Conservation (phyloP, 2,888 invertebrate genomes). For the Chromoteleia sp. region DNA sequence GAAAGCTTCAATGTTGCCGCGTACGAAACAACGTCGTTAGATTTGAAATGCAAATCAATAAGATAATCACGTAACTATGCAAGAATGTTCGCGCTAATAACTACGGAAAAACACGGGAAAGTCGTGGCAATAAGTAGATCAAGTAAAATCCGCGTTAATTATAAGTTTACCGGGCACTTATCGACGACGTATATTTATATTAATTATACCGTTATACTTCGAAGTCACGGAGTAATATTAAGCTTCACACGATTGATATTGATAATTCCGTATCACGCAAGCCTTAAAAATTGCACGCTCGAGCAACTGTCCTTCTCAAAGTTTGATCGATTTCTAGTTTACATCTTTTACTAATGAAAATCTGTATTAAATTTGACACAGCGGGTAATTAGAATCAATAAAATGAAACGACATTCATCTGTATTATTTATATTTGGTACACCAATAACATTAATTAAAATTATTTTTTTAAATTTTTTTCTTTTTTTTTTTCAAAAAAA, state of each 20-base stretch:
- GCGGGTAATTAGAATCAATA: no score
- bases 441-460: no score
- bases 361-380: no score
- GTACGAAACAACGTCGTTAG: slow-evolving; percentile 28
- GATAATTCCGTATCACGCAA: slow-evolving; percentile 36
- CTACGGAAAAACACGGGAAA: slow-evolving; percentile 8
- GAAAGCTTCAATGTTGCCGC: slow-evolving; percentile 44
- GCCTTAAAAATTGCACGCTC: slow-evolving; percentile 18
- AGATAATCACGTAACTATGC: slow-evolving; percentile 9
- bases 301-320: slow-evolving; percentile 9
- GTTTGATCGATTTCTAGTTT: slow-evolving; percentile 19
- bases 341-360: not conserved
- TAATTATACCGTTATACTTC: slow-evolving; percentile 29
- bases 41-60: slow-evolving; percentile 32
- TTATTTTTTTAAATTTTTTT: no score
- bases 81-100: slow-evolving; percentile 16
- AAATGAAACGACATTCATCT: no score
- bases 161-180: slow-evolving; percentile 10
- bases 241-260: slow-evolving; percentile 6
- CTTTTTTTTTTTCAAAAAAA: no score
- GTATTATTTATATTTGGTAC: no score
- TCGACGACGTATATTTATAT: slow-evolving; percentile 27
- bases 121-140: not conserved
- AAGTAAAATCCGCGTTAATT: slow-evolving; percentile 1
- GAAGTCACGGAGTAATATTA: slow-evolving; percentile 40